Evolutionary conservation across 2,113 vertebrate genomes (phyloP).

Genomic region (Heptranchias perlo): DNA sequence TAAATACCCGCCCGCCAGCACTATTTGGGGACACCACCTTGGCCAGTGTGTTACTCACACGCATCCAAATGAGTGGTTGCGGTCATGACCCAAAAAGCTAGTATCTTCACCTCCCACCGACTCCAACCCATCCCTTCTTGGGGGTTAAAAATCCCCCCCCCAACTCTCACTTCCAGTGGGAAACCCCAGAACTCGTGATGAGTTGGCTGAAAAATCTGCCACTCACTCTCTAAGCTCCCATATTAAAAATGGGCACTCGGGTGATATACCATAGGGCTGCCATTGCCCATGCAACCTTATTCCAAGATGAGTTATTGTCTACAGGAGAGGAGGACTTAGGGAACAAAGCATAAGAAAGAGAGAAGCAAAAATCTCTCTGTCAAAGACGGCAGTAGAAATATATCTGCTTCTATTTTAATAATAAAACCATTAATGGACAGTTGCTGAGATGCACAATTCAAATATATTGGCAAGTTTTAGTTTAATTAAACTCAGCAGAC

Average conservation of each 20-base stretch:
- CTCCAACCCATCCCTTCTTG: too few relatives aligned
- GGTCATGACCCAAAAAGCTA: too few relatives aligned
- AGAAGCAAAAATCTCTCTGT: not conserved
- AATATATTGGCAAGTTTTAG: not conserved
- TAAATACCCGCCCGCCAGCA: too few relatives aligned
- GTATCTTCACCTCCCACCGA: too few relatives aligned
- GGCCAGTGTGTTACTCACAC: too few relatives aligned
- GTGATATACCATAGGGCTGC: not conserved
- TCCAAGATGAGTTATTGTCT: not conserved
- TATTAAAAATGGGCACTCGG: not conserved
- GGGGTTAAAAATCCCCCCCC: too few relatives aligned
- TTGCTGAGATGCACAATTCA: not conserved
- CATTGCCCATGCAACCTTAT: not conserved
- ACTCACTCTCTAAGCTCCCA: not conserved
- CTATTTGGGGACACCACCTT: too few relatives aligned
- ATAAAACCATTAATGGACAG: not conserved
- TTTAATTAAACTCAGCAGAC: not conserved
- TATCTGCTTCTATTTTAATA: not conserved
- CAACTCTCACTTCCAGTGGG: not conserved
- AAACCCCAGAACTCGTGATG: not conserved
- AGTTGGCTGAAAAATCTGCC: not conserved
- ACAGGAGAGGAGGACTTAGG: not conserved
- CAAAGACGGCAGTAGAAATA: not conserved
- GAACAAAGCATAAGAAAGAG: not conserved
- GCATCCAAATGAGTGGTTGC: too few relatives aligned